A percentile compares a stretch with the other conserved stretches of the same genome.
Conservation (phyloP, 2,797 vertebrate genomes). For the Botia kubotai region DNA sequence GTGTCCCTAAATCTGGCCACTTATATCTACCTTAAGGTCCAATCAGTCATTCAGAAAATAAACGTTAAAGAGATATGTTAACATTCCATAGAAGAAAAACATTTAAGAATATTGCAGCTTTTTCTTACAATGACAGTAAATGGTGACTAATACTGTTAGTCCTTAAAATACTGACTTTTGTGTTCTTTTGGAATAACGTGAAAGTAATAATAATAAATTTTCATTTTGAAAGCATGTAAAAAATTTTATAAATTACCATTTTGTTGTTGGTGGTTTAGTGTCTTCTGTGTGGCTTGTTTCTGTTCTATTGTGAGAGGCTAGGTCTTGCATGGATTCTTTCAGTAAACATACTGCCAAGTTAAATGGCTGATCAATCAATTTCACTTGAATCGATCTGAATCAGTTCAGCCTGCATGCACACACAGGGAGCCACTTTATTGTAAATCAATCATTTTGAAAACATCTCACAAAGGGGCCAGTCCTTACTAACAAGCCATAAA, state of each 20-base stretch:
- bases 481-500: constrained; percentile 95
- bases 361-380: constrained; percentile 99
- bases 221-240: background rate
- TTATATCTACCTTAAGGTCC: no score
- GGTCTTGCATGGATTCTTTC: constrained; percentile 81
- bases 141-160: no score
- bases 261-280: background rate
- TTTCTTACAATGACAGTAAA: no score
- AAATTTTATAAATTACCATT: background rate
- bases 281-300: constrained; percentile 55
- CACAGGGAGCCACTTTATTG: constrained; percentile 98
- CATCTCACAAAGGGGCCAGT: constrained; percentile 92
- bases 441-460: constrained; percentile 99
- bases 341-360: constrained; percentile 89
- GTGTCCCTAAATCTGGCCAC: no score
- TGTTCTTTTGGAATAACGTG: background rate
- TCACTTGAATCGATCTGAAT: constrained; percentile 96
- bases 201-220: background rate
- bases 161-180: no score
- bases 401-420: constrained; percentile 96
- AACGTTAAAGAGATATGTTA: no score
- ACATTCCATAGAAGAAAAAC: no score
- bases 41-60: no score
- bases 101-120: background rate
- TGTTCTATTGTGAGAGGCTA: constrained; percentile 78